Evolutionary conservation across 2,797 vertebrate genomes (phyloP).

Genomic region (Aphelocoma californica): DNA sequence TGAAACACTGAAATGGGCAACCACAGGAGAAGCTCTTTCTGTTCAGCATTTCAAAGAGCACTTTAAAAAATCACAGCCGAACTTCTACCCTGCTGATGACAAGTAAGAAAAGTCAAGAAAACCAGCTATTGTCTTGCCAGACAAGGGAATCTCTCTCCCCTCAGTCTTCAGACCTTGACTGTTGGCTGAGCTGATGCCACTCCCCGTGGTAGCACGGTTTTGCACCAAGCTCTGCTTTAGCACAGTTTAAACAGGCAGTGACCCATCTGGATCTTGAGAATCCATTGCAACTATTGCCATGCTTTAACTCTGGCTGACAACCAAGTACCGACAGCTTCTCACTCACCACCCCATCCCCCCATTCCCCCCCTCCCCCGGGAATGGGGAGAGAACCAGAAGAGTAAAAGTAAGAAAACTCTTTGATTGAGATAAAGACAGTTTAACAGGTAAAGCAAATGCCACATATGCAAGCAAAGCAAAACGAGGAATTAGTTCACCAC

Average conservation of each 20-base stretch:
- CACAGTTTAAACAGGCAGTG: not conserved
- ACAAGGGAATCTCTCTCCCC: not conserved
- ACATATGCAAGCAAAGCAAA: not conserved
- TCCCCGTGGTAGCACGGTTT: not conserved
- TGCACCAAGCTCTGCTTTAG: not conserved
- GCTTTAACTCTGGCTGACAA: not conserved
- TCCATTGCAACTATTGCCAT: not conserved
- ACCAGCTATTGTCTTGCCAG: not conserved
- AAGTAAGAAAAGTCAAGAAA: not conserved
- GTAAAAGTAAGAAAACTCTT: not conserved
- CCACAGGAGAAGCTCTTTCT: not conserved
- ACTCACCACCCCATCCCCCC: not conserved
- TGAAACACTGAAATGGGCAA: not conserved
- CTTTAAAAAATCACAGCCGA: not conserved
- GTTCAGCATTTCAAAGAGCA: not conserved
- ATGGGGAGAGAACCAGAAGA: not conserved
- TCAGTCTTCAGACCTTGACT: not conserved
- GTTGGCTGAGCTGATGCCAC: not conserved
- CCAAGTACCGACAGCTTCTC: not conserved
- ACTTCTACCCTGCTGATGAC: not conserved
- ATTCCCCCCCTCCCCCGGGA: no score
- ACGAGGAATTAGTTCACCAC: not conserved
- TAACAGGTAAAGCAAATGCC: not conserved
- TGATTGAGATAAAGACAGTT: not conserved
- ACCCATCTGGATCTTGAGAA: not conserved